Base-by-base conservation (phyloP, 1,140 invertebrate genomes). In the Drosophila navojoa region DNA sequence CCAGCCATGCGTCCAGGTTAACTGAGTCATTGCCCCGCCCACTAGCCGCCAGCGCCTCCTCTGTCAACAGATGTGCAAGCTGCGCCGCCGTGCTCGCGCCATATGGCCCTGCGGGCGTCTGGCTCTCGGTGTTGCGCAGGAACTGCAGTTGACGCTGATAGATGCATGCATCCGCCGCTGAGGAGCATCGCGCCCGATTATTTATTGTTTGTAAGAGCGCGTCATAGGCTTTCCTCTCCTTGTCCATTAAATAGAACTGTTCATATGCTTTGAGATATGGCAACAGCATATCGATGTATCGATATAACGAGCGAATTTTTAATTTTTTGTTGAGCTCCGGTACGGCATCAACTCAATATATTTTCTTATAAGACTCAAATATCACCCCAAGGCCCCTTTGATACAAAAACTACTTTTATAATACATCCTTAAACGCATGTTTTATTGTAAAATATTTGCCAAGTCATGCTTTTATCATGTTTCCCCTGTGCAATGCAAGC, bases 201-300 rank as follows among this genome's bases (percentile, higher is more conserved):
- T 73, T 55, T 61, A 79, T 38, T 45, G 54, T 45, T 6, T 69
- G 58, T 44, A 63, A 13, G 27, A 84, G 63, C 40, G 10, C 52
- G n/a, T 80, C 81, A 29, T 68, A 67, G 15, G 45, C 64, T 55
- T 79, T 57, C 15, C 22, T 52, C 50, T 80, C 81, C 62, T 79
- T 84, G 4, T 84, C 80, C 80, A 81, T 81, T 50, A 63, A 66
- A 50, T 38, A 27, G 11, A 54, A 32, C 11, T 29, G 10, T 49
- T 35, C 52, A 45, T 29, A 22, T 22, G 19, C n/a, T 35, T 55
- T 25, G 5, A 9, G 29, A 29, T 15, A 4, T 44, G 22, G 1
- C 19, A 13, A 35, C 22, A 29, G 15, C 40, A 59, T 49, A 67
- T 49, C 55, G 55, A 67, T 59, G 2, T 59, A 67, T 59, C 64